These are phyloP conservation scores for Rutpela maculata DNA, from an alignment of 2,888 invertebrate genomes.

Conservation along the genomic window DNA sequence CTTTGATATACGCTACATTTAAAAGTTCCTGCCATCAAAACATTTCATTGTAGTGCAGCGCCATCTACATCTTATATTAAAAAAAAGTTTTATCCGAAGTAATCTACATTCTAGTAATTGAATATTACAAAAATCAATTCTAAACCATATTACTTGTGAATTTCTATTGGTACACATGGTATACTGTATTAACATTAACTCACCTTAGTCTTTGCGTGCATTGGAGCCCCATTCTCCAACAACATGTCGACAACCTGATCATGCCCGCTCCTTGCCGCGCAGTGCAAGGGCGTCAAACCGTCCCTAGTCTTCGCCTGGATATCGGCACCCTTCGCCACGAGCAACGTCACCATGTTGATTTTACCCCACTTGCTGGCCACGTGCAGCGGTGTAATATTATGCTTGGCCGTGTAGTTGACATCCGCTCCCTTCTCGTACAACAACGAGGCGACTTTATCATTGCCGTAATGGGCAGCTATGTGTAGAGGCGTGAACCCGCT, in stretches of 20 bases:
- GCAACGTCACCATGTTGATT: slow-evolving; percentile 91
- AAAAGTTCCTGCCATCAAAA: no score
- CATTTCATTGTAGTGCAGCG: no score
- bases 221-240: slow-evolving; percentile 92
- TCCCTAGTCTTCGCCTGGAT: slow-evolving; percentile 96
- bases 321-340: slow-evolving; percentile 91
- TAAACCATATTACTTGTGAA: no score
- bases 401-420: slow-evolving; percentile 96
- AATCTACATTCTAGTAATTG: no score
- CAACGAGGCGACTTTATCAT: slow-evolving; percentile 83
- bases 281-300: slow-evolving; percentile 96
- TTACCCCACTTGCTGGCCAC: slow-evolving; percentile 99
- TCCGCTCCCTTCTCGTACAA: slow-evolving; percentile 91
- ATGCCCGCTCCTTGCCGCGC: slow-evolving; percentile 97
- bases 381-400: slow-evolving; percentile 98
- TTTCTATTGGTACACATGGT: no score
- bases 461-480: slow-evolving; percentile 99
- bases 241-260: slow-evolving; percentile 94
- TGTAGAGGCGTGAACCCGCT: slow-evolving; percentile 99
- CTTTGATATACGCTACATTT: no score
- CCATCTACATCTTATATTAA: no score
- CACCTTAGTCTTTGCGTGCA: slow-evolving; percentile 96
- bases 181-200: neutral
- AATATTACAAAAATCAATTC: no score
- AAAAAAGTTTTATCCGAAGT: no score